Percentiles rank a stretch among this genome's conserved stretches.
Conservation (phyloP, 2,888 invertebrate genomes). For the Archips crataeganus region DNA sequence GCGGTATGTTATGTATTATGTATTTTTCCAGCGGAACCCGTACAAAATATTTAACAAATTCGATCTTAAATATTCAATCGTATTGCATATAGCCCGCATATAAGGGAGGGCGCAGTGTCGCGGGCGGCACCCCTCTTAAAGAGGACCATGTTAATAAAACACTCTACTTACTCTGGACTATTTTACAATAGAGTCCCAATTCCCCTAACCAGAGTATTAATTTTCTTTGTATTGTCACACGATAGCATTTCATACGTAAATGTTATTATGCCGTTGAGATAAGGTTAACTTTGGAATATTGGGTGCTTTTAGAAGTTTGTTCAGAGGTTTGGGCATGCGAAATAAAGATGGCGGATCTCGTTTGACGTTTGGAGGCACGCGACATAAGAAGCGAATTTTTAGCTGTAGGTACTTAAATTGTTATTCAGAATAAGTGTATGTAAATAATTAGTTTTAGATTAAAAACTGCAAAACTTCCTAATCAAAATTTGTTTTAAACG, state of each 20-base stretch:
- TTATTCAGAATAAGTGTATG: no score
- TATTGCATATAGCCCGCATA: slow-evolving; percentile 26
- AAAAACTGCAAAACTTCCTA: no score
- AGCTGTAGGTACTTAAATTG: no score
- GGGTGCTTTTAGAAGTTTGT: not conserved
- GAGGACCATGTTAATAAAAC: not conserved
- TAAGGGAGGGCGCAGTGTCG: slow-evolving; percentile 19
- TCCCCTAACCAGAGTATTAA: not conserved
- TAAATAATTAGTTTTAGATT: no score
- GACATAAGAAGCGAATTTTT: not conserved
- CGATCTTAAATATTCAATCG: slow-evolving; percentile 20
- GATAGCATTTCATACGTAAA: not conserved
- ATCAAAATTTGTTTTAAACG: no score
- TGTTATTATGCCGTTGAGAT: not conserved
- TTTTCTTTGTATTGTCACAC: not conserved
- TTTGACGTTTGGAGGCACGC: not conserved
- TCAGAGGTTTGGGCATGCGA: slow-evolving; percentile 27
- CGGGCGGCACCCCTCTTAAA: slow-evolving; percentile 12
- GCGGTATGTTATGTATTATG: not conserved
- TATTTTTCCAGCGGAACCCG: slow-evolving; percentile 3
- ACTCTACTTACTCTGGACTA: not conserved
- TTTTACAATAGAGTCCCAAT: not conserved
- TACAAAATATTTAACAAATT: slow-evolving; percentile 11
- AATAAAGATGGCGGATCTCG: slow-evolving; percentile 36
- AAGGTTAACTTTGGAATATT: not conserved